Evolutionary conservation across 2,888 invertebrate species (phyloP).

Genomic region (Nephrocerus scutellatus): DNA sequence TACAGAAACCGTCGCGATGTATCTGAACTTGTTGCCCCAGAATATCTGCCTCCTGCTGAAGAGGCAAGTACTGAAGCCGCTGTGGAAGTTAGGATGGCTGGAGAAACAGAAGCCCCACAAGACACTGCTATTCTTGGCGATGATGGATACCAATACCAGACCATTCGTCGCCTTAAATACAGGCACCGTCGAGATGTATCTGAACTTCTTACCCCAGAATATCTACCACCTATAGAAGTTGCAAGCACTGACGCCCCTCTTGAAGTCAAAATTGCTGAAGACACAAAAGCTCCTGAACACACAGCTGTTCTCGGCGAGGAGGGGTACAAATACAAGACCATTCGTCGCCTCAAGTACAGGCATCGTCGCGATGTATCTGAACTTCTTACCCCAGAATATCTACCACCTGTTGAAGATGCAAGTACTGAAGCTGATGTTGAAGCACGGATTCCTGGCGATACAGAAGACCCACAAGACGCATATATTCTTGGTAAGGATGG

Average conservation of each 20-base stretch:
- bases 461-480: constrained; percentile 3
- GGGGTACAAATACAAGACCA: neutral
- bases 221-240: constrained; percentile 26
- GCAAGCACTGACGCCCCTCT: constrained; percentile 12
- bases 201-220: constrained; percentile 22
- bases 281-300: constrained; percentile 5
- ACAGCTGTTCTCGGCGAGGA: constrained; percentile 8
- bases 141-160: constrained; percentile 20
- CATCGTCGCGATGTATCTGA: constrained; percentile 14
- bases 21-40: constrained; percentile 7
- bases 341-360: constrained; percentile 10
- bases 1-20: constrained; percentile 11
- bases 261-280: constrained; percentile 9
- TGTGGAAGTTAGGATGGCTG: too few species aligned
- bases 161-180: constrained; percentile 11
- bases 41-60: constrained; percentile 9
- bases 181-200: constrained; percentile 3
- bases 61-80: constrained; percentile 4
- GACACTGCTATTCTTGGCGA: constrained; percentile 9
- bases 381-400: constrained; percentile 12
- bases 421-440: constrained; percentile 17
- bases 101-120: constrained; percentile 5
- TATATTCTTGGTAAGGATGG: constrained; percentile 19
- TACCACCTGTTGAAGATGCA: constrained; percentile 4
- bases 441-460: too few species aligned